Evolutionary conservation across 2,888 invertebrate species (phyloP), one percentile per base, ranked within the genome.

Genomic region (Hemistola chrysoprasaria): DNA sequence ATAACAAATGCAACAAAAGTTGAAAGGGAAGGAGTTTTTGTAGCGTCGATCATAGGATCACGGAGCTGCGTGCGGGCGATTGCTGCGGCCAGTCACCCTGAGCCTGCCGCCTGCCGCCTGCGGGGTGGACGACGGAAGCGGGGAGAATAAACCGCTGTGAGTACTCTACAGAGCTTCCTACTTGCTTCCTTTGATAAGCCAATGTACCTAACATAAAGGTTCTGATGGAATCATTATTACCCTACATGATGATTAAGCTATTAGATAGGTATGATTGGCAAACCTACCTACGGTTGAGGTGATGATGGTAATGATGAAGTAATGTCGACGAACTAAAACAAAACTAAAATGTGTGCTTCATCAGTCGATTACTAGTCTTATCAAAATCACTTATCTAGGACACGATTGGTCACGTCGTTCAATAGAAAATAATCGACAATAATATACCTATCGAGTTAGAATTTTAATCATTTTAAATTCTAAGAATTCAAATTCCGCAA

Each of bases 51-150:
- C 54, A 53, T 56, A 57, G 59, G 57, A 53, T n/a, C n/a, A n/a
- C n/a, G n/a, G n/a, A n/a, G n/a, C n/a, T n/a, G n/a, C n/a, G n/a
- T n/a, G n/a, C n/a, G n/a, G n/a, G n/a, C 58, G 44, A 59, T 58
- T 53, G 50, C 41, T 56, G 56, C 65, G 76, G 74, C 53, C 73
- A 71, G 60, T 74, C 67, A 76, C 72, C 71, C 71, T 62, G 16
- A 16, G 16, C 16, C 16, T 16, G 16, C 16, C 4, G 16, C 16
- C 16, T 16, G 16, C 16, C 3, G 16, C n/a, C n/a, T n/a, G 59
- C 54, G 58, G 51, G 53, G 53, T 39, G 47, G 40, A 34, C 28
- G 36, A 42, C 30, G 50, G 53, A 44, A 44, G 48, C 27, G 55
- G 40, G 50, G 55, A 45, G 33, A 23, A 29, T 27, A 32, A 39